Evolutionary conservation across 1,140 invertebrate genomes (phyloP).

Genomic region (Drosophila rufa): DNA sequence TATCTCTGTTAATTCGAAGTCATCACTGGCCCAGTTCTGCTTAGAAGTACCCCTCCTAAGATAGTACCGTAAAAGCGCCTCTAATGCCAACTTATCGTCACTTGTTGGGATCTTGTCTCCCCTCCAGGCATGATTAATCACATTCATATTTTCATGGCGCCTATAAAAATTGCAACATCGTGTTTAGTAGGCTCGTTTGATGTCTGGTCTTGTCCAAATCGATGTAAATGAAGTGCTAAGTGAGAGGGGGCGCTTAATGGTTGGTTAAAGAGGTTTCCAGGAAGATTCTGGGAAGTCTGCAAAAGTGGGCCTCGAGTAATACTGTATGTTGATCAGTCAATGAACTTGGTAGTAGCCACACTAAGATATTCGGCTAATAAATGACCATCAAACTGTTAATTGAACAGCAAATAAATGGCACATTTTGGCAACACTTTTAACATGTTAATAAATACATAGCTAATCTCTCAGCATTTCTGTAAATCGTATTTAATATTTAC

Average conservation of each 20-base stretch:
- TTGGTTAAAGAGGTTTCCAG: neutral
- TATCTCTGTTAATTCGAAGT: conserved; percentile 73
- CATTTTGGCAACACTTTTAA: neutral
- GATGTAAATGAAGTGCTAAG: conserved; percentile 32
- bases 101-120: conserved; percentile 11
- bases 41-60: neutral
- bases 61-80: conserved; percentile 29
- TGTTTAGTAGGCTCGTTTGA: conserved; percentile 21
- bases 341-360: conserved; percentile 5
- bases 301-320: conserved; percentile 1
- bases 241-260: neutral
- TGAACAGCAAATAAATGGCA: conserved; percentile 20
- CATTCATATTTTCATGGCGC: conserved; percentile 37
- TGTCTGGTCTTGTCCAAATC: conserved; percentile 19
- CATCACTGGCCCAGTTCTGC: conserved; percentile 68
- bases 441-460: neutral
- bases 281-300: neutral
- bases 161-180: conserved; percentile 55
- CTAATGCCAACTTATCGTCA: conserved; percentile 32
- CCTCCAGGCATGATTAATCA: conserved; percentile 30
- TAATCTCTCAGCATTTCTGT: neutral
- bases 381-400: conserved; percentile 27
- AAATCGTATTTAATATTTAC: neutral
- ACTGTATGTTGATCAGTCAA: conserved; percentile 13
- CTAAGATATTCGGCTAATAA: neutral